Evolutionary conservation across 2,113 vertebrate species (phyloP), one percentile per base, ranked within the genome.

Genomic region (Hyla sarda): DNA sequence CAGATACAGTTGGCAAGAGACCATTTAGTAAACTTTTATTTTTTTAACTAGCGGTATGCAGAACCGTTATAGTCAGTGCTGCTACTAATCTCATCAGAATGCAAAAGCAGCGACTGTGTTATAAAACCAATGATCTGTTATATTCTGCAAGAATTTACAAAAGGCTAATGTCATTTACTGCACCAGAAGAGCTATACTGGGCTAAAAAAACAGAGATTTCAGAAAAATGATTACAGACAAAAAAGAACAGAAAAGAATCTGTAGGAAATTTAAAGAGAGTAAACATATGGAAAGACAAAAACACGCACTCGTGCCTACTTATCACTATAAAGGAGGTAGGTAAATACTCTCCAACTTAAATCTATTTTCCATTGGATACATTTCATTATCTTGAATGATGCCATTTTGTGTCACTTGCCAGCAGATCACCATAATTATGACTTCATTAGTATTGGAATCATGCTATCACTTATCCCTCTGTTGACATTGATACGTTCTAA

Each of bases 101-200:
- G 95, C 95, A 96, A 95, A 96, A 95, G 94, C 95, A 96, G 94
- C 93, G 92, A 96, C 95, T 96, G 94, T 96, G 95, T 96, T 95
- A 96, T 96, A 96, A 96, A 96, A 96, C 94, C 95, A 96, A 96
- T 96, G 95, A 96, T 96, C 95, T 96, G 95, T 96, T 96, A 95
- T 95, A 96, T 96, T 96, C 95, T 96, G 94, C 93, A 95, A 95
- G 95, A 96, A 96, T 96, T 96, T 96, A 96, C 94, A 96, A 96
- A 96, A 96, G 95, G 93, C 95, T 96, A 96, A 96, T 96, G 95
- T 95, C 95, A 96, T 96, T 96, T 96, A 94, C 93, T 94, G 94
- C 93, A 94, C 93, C 92, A 94, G 80, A 92, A 96, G 94, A 95
- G 94, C 94, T 93, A 94, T 92, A 93, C 92, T 93, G 94, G 92